Base-by-base conservation (phyloP, 2,797 vertebrate genomes). In the Sebastes diaconus region DNA sequence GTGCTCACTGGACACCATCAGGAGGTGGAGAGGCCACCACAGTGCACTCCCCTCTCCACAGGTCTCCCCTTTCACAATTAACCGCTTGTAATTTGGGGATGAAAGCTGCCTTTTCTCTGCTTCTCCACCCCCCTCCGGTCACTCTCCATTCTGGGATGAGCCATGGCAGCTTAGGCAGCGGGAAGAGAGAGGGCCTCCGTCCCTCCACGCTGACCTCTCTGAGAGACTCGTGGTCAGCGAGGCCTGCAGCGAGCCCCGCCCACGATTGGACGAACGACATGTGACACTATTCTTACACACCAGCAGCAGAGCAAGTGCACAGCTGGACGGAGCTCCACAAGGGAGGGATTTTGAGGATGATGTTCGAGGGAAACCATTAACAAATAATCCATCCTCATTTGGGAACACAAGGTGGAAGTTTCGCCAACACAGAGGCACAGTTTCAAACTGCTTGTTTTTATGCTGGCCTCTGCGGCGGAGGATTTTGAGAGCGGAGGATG, bases 31-130 rank as follows among this genome's bases (percentile, higher is more conserved):
- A 68, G 90, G 84, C 77, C 87, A 86, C 87, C 85, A 77, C 75
- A 58, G 85, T 61, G 78, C 79, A 75, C 92, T 89, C 90, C 92
- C 84, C 87, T 91, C 93, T 93, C 93, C 88, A 75, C 92, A 92
- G 92, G 94, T 92, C 92, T 79, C 90, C 90, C 83, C 91, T 93
- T 95, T 94, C 87, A 96, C 95, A 95, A 96, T 95, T 95, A 95
- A 94, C 86, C 90, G 88, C 88, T 92, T 85, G 93, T 96, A 93
- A 94, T 94, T 93, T 92, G 91, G 85, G 89, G 90, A 87, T 90
- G 84, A 95, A 95, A 95, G 92, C 85, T 66, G 84, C 72, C 90
- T 90, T 94, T 93, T 86, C 85, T 78, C 85, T 70, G 63, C 78
- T 75, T 36, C 79, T 71, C 87, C 87, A 76, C 79, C 80, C 75